These are phyloP conservation scores for Aegypius monachus DNA, from an alignment of 2,113 vertebrate species.

Conservation along the genomic window DNA sequence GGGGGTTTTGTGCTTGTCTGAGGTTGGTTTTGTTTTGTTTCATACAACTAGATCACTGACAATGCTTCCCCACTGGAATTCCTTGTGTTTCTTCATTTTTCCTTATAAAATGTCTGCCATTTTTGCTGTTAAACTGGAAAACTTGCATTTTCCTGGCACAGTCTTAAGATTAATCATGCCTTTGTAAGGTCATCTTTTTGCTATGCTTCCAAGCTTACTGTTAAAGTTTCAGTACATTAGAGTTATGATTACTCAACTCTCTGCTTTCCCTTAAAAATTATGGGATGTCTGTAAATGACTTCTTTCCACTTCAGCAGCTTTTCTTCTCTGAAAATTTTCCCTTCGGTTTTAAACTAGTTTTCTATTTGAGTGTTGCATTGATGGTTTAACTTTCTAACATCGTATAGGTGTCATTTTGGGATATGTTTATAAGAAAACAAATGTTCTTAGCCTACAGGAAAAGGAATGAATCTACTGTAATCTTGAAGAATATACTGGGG, in stretches of 20 bases:
- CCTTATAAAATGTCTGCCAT: neutral
- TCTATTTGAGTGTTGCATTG: neutral
- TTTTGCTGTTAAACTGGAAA: neutral
- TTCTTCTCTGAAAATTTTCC: neutral
- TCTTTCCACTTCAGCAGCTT: slow-evolving; percentile 18
- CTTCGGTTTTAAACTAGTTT: neutral
- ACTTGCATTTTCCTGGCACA: neutral
- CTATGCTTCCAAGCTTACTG: slow-evolving; percentile 37
- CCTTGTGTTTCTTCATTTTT: accelerated
- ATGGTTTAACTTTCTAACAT: neutral
- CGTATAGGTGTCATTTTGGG: neutral
- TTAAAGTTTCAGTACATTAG: slow-evolving; percentile 52
- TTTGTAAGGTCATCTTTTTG: slow-evolving; percentile 17
- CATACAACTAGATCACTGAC: neutral
- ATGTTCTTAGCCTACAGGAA: neutral
- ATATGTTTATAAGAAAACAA: neutral
- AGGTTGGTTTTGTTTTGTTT: neutral
- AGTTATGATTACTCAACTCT: slow-evolving; percentile 39
- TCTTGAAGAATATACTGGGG: neutral
- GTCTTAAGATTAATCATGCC: neutral
- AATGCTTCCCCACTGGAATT: neutral
- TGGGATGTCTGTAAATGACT: slow-evolving; percentile 41
- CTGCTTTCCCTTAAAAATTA: slow-evolving; percentile 29
- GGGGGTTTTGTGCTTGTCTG: neutral
- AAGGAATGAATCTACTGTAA: neutral